Evolutionary conservation across 2,797 vertebrate species (phyloP), one percentile per base, ranked within the genome.

Genomic region (Gymnoscopelus braueri): DNA sequence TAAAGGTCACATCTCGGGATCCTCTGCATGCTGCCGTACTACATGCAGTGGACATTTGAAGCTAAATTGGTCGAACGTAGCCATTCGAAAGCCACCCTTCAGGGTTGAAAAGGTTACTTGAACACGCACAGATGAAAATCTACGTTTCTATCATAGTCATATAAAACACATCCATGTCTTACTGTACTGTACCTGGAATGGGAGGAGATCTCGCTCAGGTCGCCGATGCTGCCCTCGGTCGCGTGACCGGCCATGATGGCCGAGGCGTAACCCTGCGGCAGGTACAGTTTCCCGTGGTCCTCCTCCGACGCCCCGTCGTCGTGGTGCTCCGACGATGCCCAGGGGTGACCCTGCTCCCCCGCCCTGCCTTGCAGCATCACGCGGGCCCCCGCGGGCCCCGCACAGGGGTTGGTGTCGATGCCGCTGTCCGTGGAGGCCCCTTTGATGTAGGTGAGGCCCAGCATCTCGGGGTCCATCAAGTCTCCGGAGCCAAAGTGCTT

Each of bases 371-470:
- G 92, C 63, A 91, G 79, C 72, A 91, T 32, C 49, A 89, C 78
- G 59, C 92, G 83, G 57, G 86, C 84, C 56, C 89, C 89, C 0
- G 95, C 85, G 0, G 95, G 65, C 0, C 92, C 84, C 32, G 96
- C 82, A 79, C 97, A 97, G 2, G 96, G 96, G 49, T 96, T 94
- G 0, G 97, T 98, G 79, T 99, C 97, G 1, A 98, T 98, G 69
- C 97, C 97, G 10, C 97, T 98, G 92, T 99, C 97, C 0, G 97
- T 97, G 19, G 97, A 98, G 0, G 96, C 96, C 0, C 97, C 97
- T 89, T 98, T 98, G 83, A 97, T 95, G 70, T 97, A 98, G 0
- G 96, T 97, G 73, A 98, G 90, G 60, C 96, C 97, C 71, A 98
- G 93, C 75, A 97, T 89, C 77, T 98, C 97, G 0, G 96, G 95